Conservation (phyloP, 1,140 invertebrate species). For the Bombus superbus region DNA sequence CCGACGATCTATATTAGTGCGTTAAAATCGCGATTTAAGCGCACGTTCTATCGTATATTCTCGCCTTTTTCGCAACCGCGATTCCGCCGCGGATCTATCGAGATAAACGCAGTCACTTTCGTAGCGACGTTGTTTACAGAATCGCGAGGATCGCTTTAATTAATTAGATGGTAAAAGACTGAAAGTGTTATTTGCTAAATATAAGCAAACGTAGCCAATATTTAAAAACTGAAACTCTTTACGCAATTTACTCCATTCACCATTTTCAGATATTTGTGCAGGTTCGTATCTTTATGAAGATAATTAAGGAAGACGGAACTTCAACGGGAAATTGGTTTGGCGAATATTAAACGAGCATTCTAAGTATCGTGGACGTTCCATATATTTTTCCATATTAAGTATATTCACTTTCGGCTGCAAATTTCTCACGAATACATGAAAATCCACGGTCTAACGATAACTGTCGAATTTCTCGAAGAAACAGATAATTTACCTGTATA, state of each 20-base stretch:
- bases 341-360: neutral
- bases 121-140: neutral
- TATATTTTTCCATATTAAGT: neutral
- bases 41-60: neutral
- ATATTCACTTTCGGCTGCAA: too few species aligned
- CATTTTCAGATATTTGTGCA: neutral
- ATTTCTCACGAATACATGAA: too few species aligned
- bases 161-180: accelerated
- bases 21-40: slow-evolving; percentile 26
- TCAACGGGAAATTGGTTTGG: too few species aligned
- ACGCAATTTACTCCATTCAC: too few species aligned
- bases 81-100: neutral
- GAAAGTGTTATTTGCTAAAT: neutral
- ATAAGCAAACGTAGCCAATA: neutral
- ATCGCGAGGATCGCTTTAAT: neutral
- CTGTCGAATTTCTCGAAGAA: neutral
- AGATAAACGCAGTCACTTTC: neutral
- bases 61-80: neutral
- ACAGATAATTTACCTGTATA: neutral
- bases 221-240: neutral
- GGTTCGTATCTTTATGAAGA: neutral
- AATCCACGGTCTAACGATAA: too few species aligned
- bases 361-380: neutral
- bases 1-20: neutral
- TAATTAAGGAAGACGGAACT: neutral